Evolutionary conservation across 1,140 invertebrate species (phyloP).

Genomic region (Bradynema listronoti): DNA sequence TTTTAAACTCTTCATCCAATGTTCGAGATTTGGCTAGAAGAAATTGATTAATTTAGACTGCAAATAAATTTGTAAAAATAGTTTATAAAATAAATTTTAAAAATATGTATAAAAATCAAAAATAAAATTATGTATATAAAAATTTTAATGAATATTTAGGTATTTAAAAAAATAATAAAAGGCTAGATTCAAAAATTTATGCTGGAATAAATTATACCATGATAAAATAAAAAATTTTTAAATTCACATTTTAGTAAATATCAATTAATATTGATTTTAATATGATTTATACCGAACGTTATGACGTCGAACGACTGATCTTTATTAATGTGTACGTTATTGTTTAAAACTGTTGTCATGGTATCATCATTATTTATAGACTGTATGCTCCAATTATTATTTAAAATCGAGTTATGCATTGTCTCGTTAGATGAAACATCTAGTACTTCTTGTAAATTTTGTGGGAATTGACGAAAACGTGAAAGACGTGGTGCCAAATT

Average conservation of each 20-base stretch:
- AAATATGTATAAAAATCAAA: background rate
- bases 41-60: conserved; percentile 31
- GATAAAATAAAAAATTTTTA: too few species aligned
- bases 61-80: conserved; percentile 23
- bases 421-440: background rate
- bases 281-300: too few species aligned
- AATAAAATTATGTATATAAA: background rate
- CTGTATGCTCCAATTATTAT: background rate
- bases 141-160: too few species aligned
- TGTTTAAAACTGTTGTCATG: background rate
- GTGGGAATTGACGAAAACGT: background rate
- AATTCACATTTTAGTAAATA: too few species aligned
- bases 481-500: conserved; percentile 33
- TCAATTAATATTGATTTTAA: too few species aligned
- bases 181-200: too few species aligned
- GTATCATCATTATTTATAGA: background rate
- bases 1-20: background rate
- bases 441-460: background rate
- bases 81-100: background rate
- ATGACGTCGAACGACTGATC: too few species aligned
- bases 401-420: background rate
- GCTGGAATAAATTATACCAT: too few species aligned
- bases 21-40: conserved; percentile 13
- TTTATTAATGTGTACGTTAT: background rate
- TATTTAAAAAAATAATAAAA: too few species aligned